These are phyloP conservation scores for Mugil cephalus DNA, from an alignment of 2,113 vertebrate species.

Conservation along the genomic window DNA sequence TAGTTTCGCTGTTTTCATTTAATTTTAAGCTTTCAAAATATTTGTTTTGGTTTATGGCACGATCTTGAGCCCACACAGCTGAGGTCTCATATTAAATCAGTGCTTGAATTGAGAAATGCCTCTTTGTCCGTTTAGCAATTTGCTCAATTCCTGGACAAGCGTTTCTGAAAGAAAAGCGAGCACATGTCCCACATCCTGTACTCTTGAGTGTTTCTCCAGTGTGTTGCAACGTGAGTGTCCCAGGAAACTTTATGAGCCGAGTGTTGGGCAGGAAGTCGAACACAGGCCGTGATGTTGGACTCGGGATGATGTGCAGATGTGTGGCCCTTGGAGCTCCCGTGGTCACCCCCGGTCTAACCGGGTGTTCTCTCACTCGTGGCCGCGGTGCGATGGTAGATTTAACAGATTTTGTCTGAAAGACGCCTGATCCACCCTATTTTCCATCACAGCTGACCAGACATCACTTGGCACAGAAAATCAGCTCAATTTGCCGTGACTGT, in stretches of 20 bases:
- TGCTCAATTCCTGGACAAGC: conserved; percentile 15
- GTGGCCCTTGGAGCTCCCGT: neutral
- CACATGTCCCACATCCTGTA: conserved; percentile 30
- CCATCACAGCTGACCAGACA: conserved; percentile 35
- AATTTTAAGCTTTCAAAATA: too few species aligned
- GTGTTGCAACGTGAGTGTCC: conserved; percentile 33
- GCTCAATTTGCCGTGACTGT: conserved; percentile 1
- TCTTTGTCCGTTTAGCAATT: neutral
- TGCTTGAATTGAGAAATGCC: neutral
- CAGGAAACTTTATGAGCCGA: conserved; percentile 35
- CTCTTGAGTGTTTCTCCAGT: conserved; percentile 16
- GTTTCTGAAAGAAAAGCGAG: conserved; percentile 3
- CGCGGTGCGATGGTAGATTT: neutral
- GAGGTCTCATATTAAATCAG: neutral
- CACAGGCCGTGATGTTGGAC: conserved; percentile 28
- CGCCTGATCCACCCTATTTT: neutral
- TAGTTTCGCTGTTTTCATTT: too few species aligned
- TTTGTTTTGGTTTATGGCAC: too few species aligned
- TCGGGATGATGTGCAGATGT: conserved; percentile 57
- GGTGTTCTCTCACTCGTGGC: neutral
- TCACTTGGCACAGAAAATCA: conserved; percentile 22
- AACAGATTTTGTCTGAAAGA: neutral
- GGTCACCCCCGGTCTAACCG: conserved; percentile 23
- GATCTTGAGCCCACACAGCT: neutral
- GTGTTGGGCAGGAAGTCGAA: conserved; percentile 51